Conservation (phyloP, 2,797 vertebrate genomes). For the Anableps anableps region DNA sequence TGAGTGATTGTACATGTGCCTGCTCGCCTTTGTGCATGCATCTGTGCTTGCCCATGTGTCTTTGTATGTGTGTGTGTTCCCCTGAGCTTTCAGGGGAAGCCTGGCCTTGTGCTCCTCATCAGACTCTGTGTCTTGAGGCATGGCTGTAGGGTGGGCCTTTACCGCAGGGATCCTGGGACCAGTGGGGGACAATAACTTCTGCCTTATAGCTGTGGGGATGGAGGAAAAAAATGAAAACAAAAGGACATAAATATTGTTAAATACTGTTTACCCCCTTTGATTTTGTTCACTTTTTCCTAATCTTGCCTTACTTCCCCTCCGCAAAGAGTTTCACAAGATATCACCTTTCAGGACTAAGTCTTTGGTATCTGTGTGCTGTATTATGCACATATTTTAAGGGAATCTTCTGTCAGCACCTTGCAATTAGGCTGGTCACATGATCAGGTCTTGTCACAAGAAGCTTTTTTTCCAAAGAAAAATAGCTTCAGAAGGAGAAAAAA, state of each 20-base stretch:
- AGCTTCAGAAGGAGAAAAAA: conserved; percentile 34
- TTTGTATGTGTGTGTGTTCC: conserved; percentile 52
- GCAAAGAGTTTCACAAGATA: conserved; percentile 75
- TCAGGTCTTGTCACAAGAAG: conserved; percentile 63
- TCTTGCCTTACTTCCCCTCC: conserved; percentile 52
- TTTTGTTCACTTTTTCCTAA: conserved; percentile 42
- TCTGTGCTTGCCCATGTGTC: conserved; percentile 31
- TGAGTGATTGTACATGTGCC: conserved; percentile 53
- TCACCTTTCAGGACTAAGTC: conserved; percentile 72
- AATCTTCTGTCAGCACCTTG: conserved; percentile 80
- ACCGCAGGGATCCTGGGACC: conserved; percentile 77
- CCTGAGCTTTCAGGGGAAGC: conserved; percentile 79
- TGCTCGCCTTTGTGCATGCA: conserved; percentile 51
- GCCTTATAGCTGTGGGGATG: conserved; percentile 76
- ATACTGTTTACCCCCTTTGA: conserved; percentile 23
- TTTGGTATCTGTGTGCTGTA: conserved; percentile 46
- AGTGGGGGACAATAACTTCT: conserved; percentile 78
- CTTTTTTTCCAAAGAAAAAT: conserved; percentile 34
- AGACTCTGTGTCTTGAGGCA: conserved; percentile 80
- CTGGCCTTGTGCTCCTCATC: conserved; percentile 79
- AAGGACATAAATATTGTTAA: conserved; percentile 51
- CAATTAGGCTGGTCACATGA: conserved; percentile 82
- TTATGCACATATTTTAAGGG: conserved; percentile 56
- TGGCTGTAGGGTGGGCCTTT: conserved; percentile 82
- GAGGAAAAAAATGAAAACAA: conserved; percentile 47